Evolutionary conservation across 2,113 vertebrate species (phyloP).

Genomic region (Falco punctatus): DNA sequence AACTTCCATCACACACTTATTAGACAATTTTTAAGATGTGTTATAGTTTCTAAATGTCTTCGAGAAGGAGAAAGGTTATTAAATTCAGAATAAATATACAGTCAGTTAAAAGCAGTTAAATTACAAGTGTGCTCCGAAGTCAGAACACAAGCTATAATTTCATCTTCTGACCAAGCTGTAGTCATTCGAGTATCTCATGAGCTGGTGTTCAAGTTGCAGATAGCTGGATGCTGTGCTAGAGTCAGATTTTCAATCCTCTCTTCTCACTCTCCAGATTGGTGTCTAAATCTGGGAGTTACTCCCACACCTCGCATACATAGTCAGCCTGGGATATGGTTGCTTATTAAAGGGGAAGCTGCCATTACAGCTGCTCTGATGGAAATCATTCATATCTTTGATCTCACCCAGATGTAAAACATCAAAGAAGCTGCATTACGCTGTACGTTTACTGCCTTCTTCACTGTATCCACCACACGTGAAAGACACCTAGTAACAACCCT

Average conservation of each 20-base stretch:
- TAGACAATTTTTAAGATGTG: not conserved
- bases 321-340: conserved; percentile 30
- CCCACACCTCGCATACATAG: conserved; percentile 52
- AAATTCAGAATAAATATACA: not conserved
- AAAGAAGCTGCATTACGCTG: not conserved
- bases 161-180: conserved; percentile 29
- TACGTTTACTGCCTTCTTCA: not conserved
- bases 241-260: conserved; percentile 53
- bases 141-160: not conserved
- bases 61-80: not conserved
- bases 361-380: not conserved
- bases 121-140: not conserved
- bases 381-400: not conserved
- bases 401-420: not conserved
- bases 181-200: not conserved
- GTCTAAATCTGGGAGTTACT: conserved; percentile 71
- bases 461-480: not conserved
- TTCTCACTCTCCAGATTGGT: conserved; percentile 40
- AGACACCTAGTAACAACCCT: not conserved
- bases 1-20: not conserved
- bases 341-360: conserved; percentile 62
- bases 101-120: not conserved
- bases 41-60: not conserved
- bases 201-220: conserved; percentile 5
- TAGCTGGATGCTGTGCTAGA: conserved; percentile 37